These are phyloP conservation scores for Agrilus biguttatus DNA, from an alignment of 2,888 invertebrate genomes.

Conservation along the genomic window DNA sequence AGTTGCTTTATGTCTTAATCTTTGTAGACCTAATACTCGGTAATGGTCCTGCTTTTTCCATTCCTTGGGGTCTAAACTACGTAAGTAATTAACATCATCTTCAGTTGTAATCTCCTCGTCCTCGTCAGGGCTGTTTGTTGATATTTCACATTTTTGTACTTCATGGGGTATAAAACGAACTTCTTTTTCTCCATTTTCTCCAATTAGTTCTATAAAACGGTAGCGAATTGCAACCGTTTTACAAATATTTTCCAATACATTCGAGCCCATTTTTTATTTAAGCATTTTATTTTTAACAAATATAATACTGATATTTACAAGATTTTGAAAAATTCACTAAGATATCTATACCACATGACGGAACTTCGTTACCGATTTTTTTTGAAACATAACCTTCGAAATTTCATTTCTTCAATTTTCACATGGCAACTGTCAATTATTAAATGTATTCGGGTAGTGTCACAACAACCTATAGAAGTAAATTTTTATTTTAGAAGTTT, in stretches of 20 bases:
- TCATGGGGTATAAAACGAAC: slow-evolving; percentile 24
- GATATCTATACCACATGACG: too few relatives aligned
- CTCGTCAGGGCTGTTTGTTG: slow-evolving; percentile 21
- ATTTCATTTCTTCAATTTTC: too few relatives aligned
- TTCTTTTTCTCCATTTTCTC: slow-evolving; percentile 19
- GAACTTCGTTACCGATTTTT: too few relatives aligned
- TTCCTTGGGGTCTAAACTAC: slow-evolving; percentile 84
- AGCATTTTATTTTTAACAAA: too few relatives aligned
- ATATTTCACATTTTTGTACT: slow-evolving; percentile 21
- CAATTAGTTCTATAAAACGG: slow-evolving; percentile 22
- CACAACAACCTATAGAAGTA: too few relatives aligned
- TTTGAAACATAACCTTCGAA: too few relatives aligned
- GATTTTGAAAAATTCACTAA: too few relatives aligned
- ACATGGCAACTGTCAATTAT: too few relatives aligned
- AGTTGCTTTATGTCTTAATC: slow-evolving; percentile 68
- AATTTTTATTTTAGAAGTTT: background rate
- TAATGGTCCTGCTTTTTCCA: slow-evolving; percentile 99
- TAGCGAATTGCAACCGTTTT: slow-evolving; percentile 26
- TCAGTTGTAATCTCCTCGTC: slow-evolving; percentile 37
- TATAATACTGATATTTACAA: too few relatives aligned
- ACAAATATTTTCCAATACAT: slow-evolving; percentile 14
- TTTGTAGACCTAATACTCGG: slow-evolving; percentile 80
- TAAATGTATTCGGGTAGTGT: too few relatives aligned
- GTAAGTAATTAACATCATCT: slow-evolving; percentile 68
- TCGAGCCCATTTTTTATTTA: too few relatives aligned